Conservation (phyloP, 2,797 vertebrate genomes). For the Ataeniobius toweri region DNA sequence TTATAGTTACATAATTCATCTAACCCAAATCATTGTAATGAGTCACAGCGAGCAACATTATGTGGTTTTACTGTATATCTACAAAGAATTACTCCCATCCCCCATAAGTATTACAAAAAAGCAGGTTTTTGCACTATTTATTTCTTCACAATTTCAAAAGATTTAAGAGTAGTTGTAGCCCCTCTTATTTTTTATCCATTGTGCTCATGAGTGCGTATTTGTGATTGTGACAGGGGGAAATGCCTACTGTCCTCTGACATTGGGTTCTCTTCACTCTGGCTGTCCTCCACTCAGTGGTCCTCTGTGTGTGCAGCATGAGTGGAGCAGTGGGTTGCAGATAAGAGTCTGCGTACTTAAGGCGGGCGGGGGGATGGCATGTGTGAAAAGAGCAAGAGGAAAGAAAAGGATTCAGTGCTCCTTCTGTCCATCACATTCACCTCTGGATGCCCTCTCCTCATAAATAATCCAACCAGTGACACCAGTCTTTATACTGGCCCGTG, state of each 20-base stretch:
- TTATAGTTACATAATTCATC: neutral
- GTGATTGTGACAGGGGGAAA: constrained; percentile 8
- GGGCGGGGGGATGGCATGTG: neutral
- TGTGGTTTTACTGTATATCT: constrained; percentile 30
- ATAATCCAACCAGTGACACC: constrained; percentile 61
- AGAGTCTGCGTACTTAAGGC: constrained; percentile 41
- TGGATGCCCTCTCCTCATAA: constrained; percentile 68
- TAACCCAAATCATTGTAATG: neutral
- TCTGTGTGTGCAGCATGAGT: constrained; percentile 64
- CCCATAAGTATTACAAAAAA: constrained; percentile 21
- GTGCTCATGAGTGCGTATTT: constrained; percentile 19
- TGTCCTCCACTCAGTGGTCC: constrained; percentile 57
- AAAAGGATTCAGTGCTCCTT: constrained; percentile 33
- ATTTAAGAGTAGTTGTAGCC: constrained; percentile 54
- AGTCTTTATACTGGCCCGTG: constrained; percentile 40
- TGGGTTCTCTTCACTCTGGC: constrained; percentile 57
- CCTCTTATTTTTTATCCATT: constrained; percentile 42
- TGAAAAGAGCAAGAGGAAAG: constrained; percentile 22
- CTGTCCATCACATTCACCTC: constrained; percentile 66
- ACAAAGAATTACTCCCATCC: constrained; percentile 22
- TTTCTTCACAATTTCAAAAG: constrained; percentile 45
- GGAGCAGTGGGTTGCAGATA: constrained; percentile 72
- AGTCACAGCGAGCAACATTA: constrained; percentile 32
- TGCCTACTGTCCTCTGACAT: constrained; percentile 50
- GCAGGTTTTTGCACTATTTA: constrained; percentile 43